Percentiles rank a stretch among this genome's conserved stretches.
phyloP scores from a whole-genome alignment of 2,888 invertebrate species.

The Habrosyne pyritoides region DNA sequence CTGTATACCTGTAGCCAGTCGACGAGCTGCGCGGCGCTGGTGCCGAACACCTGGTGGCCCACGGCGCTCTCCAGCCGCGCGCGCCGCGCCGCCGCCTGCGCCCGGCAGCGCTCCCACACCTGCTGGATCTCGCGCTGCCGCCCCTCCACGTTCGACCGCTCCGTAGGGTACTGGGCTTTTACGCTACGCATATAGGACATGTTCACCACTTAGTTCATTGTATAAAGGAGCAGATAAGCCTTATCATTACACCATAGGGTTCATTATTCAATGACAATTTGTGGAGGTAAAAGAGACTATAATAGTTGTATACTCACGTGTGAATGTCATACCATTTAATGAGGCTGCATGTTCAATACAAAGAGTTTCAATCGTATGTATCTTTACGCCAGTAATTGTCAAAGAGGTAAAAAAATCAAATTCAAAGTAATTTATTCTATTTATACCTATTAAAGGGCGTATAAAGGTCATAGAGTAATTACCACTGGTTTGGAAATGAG shows the following conservation, averaged over 20 bases:
- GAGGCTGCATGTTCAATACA: slow-evolving; percentile 54
- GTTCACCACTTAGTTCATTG: no score
- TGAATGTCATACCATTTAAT: slow-evolving; percentile 46
- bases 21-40: slow-evolving; percentile 91
- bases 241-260: no score
- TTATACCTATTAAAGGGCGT: no score
- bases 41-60: slow-evolving; percentile 96
- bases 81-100: slow-evolving; percentile 92
- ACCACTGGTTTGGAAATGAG: no score
- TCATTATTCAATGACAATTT: no score
- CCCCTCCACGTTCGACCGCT: slow-evolving; percentile 92
- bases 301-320: slow-evolving; percentile 34
- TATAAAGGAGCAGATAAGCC: no score
- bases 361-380: slow-evolving; percentile 5
- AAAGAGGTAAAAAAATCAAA: no score
- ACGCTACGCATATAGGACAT: no score
- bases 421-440: no score
- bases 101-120: slow-evolving; percentile 94
- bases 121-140: slow-evolving; percentile 93
- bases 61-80: slow-evolving; percentile 96
- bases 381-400: neutral
- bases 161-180: slow-evolving; percentile 95
- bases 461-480: no score
- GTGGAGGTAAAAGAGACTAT: neutral
- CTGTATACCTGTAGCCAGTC: slow-evolving; percentile 88